These are phyloP conservation scores for Aphelenchoides avenae DNA, from an alignment of 1,140 invertebrate species.

Conservation along the genomic window DNA sequence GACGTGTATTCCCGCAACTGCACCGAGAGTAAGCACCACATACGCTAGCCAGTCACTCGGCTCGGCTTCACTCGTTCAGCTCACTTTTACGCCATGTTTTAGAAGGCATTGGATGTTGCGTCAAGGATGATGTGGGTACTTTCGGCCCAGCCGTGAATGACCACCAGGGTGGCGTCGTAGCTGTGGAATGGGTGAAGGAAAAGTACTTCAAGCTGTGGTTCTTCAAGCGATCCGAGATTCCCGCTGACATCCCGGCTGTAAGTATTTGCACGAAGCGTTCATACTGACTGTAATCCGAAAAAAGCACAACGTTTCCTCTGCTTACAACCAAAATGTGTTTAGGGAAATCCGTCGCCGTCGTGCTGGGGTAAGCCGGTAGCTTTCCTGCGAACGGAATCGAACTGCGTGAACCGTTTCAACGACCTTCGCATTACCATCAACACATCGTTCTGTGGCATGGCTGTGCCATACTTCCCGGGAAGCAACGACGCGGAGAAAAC, in stretches of 20 bases:
- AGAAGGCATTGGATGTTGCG: conserved; percentile 3
- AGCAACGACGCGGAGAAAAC: no score
- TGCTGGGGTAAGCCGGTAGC: conserved; percentile 5
- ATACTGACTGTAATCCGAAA: no score
- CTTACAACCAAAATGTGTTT: no score
- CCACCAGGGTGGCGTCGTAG: not conserved
- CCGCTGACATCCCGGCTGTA: conserved; percentile 5
- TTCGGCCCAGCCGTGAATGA: conserved; percentile 2
- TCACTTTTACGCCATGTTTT: not conserved
- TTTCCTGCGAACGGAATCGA: not conserved
- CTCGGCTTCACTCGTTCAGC: conserved; percentile 1
- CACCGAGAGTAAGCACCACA: not conserved
- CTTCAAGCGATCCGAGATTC: not conserved
- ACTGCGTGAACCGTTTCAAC: not conserved
- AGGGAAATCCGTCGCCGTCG: not conserved
- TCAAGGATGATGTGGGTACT: not conserved
- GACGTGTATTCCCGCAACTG: conserved; percentile 2
- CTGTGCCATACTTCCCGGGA: not conserved
- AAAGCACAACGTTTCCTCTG: no score
- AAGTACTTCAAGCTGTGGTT: conserved; percentile 10
- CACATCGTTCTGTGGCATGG: conserved; percentile 5
- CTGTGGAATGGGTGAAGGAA: conserved; percentile 2
- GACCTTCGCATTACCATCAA: conserved; percentile 6
- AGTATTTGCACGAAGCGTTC: no score
- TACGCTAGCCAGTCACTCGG: not conserved